Evolutionary conservation across 1,140 invertebrate species (phyloP).

Genomic region (Tetranychus cinnabarinus): DNA sequence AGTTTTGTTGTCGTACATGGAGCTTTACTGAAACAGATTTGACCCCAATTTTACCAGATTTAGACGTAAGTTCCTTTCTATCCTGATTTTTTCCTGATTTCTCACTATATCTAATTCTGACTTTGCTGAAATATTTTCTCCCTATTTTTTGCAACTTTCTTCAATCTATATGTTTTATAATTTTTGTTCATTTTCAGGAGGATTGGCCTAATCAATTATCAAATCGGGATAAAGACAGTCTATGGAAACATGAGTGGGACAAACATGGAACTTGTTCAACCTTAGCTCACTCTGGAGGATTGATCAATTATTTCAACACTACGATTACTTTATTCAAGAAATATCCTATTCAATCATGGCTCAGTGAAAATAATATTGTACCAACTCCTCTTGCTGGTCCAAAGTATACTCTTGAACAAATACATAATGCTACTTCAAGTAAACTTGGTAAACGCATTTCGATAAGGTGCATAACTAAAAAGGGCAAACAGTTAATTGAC

Average conservation of each 20-base stretch:
- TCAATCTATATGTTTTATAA: not conserved
- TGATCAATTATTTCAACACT: not conserved
- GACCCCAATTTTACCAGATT: not conserved
- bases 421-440: not conserved
- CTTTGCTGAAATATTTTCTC: too few species aligned
- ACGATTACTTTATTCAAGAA: not conserved
- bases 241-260: conserved; percentile 12
- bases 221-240: conserved; percentile 2
- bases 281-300: not conserved
- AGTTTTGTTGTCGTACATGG: not conserved
- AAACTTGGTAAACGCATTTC: not conserved
- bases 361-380: not conserved
- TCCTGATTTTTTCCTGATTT: too few species aligned
- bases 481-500: too few species aligned
- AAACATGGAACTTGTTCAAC: conserved; percentile 12
- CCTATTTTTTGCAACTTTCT: too few species aligned
- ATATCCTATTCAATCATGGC: not conserved
- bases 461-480: too few species aligned
- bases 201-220: conserved; percentile 8
- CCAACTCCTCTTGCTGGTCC: not conserved
- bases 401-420: not conserved
- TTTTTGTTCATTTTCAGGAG: not conserved
- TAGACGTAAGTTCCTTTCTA: not conserved
- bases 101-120: too few species aligned
- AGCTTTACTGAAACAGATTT: not conserved